phyloP scores from a whole-genome alignment of 2,797 vertebrate genomes.

The Sebastes vulpes region DNA sequence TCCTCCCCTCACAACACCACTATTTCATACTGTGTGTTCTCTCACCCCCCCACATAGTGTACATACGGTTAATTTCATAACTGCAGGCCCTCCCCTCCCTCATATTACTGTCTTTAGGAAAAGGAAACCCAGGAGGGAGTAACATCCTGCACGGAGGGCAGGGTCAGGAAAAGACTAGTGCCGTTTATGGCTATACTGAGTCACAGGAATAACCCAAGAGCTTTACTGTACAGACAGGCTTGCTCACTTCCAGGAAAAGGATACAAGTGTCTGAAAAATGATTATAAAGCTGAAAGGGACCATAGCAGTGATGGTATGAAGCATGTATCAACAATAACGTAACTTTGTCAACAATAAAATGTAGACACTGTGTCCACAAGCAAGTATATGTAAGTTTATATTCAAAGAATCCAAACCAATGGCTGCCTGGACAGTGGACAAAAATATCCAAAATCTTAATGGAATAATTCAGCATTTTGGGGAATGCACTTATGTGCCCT shows the following conservation, averaged over 20 bases:
- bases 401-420: neutral
- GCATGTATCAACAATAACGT: neutral
- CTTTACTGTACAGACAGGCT: neutral
- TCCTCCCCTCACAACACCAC: conserved; percentile 3
- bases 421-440: neutral
- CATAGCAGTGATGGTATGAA: too few relatives aligned
- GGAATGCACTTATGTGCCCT: too few relatives aligned
- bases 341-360: neutral
- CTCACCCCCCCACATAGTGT: neutral
- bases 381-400: neutral
- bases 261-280: neutral
- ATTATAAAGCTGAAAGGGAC: neutral
- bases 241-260: conserved; percentile 42
- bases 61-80: conserved; percentile 1
- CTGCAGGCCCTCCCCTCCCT: neutral
- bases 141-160: conserved; percentile 59
- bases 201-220: conserved; percentile 50
- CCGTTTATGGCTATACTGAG: conserved; percentile 43
- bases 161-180: conserved; percentile 53
- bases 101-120: conserved; percentile 46
- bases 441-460: neutral
- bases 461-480: neutral
- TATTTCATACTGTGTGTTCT: neutral
- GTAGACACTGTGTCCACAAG: neutral
- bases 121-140: conserved; percentile 54